Evolutionary conservation across 2,113 vertebrate species (phyloP).

Genomic region (Anarhynchus alexandrinus): DNA sequence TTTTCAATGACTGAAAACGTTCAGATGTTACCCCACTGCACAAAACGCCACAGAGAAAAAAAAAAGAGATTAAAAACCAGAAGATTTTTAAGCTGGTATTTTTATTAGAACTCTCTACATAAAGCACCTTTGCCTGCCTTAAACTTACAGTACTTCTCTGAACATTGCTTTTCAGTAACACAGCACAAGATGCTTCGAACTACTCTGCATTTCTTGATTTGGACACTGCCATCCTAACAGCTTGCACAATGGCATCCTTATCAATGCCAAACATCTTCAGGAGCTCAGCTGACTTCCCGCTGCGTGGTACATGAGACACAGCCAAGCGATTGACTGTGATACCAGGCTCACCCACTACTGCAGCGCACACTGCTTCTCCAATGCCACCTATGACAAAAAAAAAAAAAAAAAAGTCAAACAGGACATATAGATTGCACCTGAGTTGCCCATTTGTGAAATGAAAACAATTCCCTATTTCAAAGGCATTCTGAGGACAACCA

Average conservation of each 20-base stretch:
- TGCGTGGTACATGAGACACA: constrained; percentile 83
- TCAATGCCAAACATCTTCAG: constrained; percentile 92
- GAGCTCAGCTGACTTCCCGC: constrained; percentile 87
- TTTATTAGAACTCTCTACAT: constrained; percentile 67
- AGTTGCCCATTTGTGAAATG: neutral
- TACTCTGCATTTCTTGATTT: constrained; percentile 84
- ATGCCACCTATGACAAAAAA: constrained; percentile 80
- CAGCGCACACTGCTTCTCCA: constrained; percentile 84
- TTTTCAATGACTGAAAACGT: neutral
- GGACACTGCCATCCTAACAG: constrained; percentile 81
- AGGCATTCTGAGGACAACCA: neutral
- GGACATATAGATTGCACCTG: fast-evolving
- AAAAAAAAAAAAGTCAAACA: neutral
- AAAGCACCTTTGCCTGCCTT: constrained; percentile 44
- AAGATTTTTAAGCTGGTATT: constrained; percentile 54
- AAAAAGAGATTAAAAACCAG: neutral
- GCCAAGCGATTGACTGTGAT: constrained; percentile 83
- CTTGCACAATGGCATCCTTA: constrained; percentile 85
- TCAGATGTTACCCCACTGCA: neutral
- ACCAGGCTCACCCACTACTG: constrained; percentile 81
- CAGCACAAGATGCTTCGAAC: neutral
- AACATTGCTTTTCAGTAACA: neutral
- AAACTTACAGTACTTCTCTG: constrained; percentile 14
- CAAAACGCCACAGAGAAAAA: neutral
- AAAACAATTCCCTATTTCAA: neutral